Evolutionary conservation across 2,888 invertebrate genomes (phyloP).

Genomic region (Pyralis farinalis): DNA sequence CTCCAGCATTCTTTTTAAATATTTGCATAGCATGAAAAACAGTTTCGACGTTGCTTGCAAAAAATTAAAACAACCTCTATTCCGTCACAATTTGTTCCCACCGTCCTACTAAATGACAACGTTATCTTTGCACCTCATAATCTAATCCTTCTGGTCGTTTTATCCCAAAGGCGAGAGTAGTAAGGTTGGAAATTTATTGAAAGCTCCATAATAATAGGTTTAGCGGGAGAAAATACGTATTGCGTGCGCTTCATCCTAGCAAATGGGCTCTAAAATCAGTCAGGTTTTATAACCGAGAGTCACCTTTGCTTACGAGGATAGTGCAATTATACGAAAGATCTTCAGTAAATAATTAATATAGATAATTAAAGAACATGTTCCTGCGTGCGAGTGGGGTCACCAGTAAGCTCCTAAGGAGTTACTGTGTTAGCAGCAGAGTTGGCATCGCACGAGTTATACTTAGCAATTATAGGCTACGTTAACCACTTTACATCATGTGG

Average conservation of each 20-base stretch:
- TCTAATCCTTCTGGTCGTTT: not conserved
- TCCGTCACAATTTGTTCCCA: constrained; percentile 2
- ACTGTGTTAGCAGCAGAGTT: too few relatives aligned
- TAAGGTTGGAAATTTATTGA: not conserved
- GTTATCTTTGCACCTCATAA: not conserved
- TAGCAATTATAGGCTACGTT: too few relatives aligned
- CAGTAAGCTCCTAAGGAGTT: too few relatives aligned
- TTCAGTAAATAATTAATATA: too few relatives aligned
- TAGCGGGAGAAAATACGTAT: constrained; percentile 1
- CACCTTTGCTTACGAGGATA: too few relatives aligned
- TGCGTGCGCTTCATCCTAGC: not conserved
- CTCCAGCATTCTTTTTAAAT: too few relatives aligned
- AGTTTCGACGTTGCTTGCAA: not conserved
- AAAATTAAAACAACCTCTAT: not conserved
- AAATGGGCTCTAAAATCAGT: constrained; percentile 4
- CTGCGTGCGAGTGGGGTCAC: too few relatives aligned
- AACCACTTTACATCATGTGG: too few relatives aligned
- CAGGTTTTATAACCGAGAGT: not conserved
- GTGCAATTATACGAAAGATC: too few relatives aligned
- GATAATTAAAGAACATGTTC: too few relatives aligned
- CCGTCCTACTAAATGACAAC: not conserved
- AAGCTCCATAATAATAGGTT: not conserved
- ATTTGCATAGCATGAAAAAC: too few relatives aligned
- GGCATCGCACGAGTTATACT: too few relatives aligned
- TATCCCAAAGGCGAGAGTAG: not conserved